These are phyloP conservation scores for Gila orcuttii DNA, from an alignment of 2,113 vertebrate genomes.

Conservation along the genomic window DNA sequence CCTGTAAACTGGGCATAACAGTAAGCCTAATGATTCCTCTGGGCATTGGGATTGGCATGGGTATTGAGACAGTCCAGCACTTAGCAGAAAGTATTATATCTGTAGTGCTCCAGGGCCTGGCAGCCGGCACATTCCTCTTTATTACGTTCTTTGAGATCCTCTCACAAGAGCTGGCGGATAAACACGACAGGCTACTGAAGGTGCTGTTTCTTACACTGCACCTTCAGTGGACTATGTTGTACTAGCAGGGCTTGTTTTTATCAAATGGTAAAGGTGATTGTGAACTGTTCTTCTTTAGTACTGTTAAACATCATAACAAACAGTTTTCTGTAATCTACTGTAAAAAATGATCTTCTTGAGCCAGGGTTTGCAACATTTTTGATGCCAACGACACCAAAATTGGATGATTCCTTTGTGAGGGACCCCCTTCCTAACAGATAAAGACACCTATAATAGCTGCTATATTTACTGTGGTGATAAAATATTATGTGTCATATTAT, in stretches of 20 bases:
- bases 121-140: conserved; percentile 90
- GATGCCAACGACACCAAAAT: not conserved
- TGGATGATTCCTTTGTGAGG: too few relatives aligned
- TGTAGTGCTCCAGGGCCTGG: conserved; percentile 85
- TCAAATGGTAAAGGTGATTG: conserved; percentile 81
- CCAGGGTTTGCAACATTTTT: not conserved
- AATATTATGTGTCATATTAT: not conserved
- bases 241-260: conserved; percentile 82
- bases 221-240: conserved; percentile 84
- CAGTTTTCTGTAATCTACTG: not conserved
- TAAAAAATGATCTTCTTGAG: not conserved
- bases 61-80: conserved; percentile 79
- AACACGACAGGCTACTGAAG: conserved; percentile 85
- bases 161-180: conserved; percentile 87
- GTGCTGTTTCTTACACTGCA: conserved; percentile 88
- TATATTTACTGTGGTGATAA: not conserved
- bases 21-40: conserved; percentile 89
- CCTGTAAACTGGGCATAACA: conserved; percentile 78
- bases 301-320: conserved; percentile 18
- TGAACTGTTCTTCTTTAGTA: not conserved
- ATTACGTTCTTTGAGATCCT: conserved; percentile 93
- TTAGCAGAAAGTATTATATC: conserved; percentile 77
- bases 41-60: conserved; percentile 83
- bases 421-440: too few relatives aligned
- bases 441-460: too few relatives aligned